Evolutionary conservation across 2,888 invertebrate species (phyloP).

Genomic region (Geophilus truncorum): DNA sequence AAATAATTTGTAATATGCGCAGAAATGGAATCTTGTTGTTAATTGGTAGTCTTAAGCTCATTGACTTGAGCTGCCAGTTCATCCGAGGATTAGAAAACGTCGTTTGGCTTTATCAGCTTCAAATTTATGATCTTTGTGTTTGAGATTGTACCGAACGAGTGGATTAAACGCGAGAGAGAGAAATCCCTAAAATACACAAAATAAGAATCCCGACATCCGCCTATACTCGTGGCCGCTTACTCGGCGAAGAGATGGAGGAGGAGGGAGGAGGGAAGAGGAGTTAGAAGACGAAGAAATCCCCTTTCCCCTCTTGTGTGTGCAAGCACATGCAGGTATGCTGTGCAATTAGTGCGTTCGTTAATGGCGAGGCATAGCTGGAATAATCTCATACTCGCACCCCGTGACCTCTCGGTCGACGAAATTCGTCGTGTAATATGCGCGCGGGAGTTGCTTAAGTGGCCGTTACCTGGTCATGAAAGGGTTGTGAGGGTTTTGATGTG

Average conservation of each 20-base stretch:
- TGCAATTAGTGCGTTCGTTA: slow-evolving; percentile 5
- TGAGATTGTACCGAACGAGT: slow-evolving; percentile 27
- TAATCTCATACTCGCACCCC: slow-evolving; percentile 19
- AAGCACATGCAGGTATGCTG: slow-evolving; percentile 12
- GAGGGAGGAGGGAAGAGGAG: neutral
- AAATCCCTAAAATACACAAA: slow-evolving; percentile 27
- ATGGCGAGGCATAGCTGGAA: slow-evolving; percentile 18
- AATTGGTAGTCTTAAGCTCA: slow-evolving; percentile 25
- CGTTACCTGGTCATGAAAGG: slow-evolving; percentile 22
- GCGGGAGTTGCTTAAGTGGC: slow-evolving; percentile 7
- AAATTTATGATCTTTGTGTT: slow-evolving; percentile 25
- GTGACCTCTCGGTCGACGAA: slow-evolving; percentile 9
- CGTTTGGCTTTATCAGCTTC: slow-evolving; percentile 20
- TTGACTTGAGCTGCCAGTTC: slow-evolving; percentile 7
- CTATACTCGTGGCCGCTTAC: neutral
- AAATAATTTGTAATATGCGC: neutral
- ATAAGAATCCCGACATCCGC: slow-evolving; percentile 11
- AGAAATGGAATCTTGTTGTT: slow-evolving; percentile 12
- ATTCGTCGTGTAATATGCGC: slow-evolving; percentile 7
- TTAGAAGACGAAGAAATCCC: too few relatives aligned
- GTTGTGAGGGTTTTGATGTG: neutral
- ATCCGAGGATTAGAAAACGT: slow-evolving; percentile 12
- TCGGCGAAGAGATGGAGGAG: neutral
- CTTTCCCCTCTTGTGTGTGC: too few relatives aligned
- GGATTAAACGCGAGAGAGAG: neutral